phyloP scores from a whole-genome alignment of 1,140 invertebrate species.

The Antheraea mylitta region DNA sequence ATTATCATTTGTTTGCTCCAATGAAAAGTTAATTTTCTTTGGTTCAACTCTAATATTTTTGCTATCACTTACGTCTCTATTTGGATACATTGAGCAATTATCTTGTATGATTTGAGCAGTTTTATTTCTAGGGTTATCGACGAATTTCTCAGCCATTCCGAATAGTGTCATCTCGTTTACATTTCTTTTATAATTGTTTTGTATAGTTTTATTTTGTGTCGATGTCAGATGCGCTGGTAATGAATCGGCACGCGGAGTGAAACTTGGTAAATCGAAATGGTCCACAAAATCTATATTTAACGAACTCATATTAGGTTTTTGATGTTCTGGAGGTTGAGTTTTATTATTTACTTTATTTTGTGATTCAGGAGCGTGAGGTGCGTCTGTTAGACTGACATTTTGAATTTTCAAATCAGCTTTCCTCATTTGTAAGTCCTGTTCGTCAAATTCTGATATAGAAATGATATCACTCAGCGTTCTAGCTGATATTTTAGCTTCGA shows the following conservation, averaged over 20 bases:
- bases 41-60: slow-evolving; percentile 68
- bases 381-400: slow-evolving; percentile 43
- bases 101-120: slow-evolving; percentile 56
- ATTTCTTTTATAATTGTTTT: slow-evolving; percentile 61
- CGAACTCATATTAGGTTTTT: slow-evolving; percentile 56
- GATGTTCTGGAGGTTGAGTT: slow-evolving; percentile 57
- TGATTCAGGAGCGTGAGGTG: slow-evolving; percentile 26
- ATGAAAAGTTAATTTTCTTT: slow-evolving; percentile 73
- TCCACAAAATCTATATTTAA: slow-evolving; percentile 53
- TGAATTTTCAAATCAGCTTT: slow-evolving; percentile 62
- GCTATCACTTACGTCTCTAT: slow-evolving; percentile 60
- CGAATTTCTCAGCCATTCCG: slow-evolving; percentile 41
- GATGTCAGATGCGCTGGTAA: slow-evolving; percentile 61
- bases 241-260: slow-evolving; percentile 57
- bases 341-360: slow-evolving; percentile 47
- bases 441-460: slow-evolving; percentile 85
- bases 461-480: slow-evolving; percentile 85
- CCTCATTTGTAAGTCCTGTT: slow-evolving; percentile 79
- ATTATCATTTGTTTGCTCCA: slow-evolving; percentile 54
- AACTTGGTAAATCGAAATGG: slow-evolving; percentile 44
- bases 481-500: slow-evolving; percentile 79
- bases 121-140: slow-evolving; percentile 17
- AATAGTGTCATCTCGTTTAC: slow-evolving; percentile 74
- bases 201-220: slow-evolving; percentile 52
- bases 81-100: slow-evolving; percentile 75